Percentiles rank a stretch among this genome's conserved stretches.
These are phyloP conservation scores for Pimephales promelas DNA, from an alignment of 2,113 vertebrate species.

Conservation along the genomic window DNA sequence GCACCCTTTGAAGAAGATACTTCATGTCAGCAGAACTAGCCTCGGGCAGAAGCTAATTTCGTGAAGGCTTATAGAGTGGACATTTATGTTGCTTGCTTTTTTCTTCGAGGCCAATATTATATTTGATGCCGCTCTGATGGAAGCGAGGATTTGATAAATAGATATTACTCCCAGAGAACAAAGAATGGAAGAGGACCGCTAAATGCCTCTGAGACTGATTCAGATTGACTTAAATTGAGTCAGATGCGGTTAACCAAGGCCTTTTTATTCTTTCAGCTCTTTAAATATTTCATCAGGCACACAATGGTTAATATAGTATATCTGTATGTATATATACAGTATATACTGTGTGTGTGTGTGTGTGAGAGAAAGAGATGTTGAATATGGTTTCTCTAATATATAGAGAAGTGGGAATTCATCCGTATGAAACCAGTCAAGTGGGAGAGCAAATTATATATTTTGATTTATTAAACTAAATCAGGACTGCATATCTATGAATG, in stretches of 20 bases:
- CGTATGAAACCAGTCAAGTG: not conserved
- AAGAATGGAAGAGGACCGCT: conserved; percentile 41
- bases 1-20: conserved; percentile 72
- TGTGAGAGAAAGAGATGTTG: not conserved
- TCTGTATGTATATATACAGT: not conserved
- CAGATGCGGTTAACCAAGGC: conserved; percentile 27
- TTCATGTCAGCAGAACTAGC: conserved; percentile 68
- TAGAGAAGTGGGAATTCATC: not conserved
- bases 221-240: conserved; percentile 50
- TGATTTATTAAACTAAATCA: conserved; percentile 18
- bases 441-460: conserved; percentile 9
- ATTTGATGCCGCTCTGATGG: conserved; percentile 24
- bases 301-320: conserved; percentile 13
- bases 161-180: conserved; percentile 50
- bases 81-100: conserved; percentile 44
- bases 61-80: conserved; percentile 65
- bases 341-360: not conserved
- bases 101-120: conserved; percentile 39
- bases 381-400: conserved; percentile 9
- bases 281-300: conserved; percentile 26
- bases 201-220: conserved; percentile 46
- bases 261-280: conserved; percentile 24
- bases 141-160: conserved; percentile 57
- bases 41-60: conserved; percentile 71
- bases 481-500: conserved; percentile 10